Evolutionary conservation across 2,113 vertebrate genomes (phyloP).

Genomic region (Prunella fulvescens): DNA sequence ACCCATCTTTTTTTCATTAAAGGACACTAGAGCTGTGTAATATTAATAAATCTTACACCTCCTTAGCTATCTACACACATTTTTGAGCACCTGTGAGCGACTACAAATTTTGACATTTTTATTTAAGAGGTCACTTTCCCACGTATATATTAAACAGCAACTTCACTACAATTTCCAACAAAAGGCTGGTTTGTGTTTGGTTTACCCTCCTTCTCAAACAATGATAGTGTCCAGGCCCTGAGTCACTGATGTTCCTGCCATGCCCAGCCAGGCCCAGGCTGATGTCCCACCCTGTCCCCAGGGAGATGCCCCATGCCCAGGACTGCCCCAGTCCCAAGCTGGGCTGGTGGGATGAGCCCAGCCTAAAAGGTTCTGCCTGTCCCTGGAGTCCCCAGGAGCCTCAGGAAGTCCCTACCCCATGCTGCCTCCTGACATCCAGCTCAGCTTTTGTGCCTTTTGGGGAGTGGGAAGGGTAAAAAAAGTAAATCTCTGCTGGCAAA

Average conservation of each 20-base stretch:
- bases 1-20: neutral
- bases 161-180: rapidly evolving
- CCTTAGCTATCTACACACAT: neutral
- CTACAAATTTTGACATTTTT: neutral
- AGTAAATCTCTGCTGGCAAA: neutral
- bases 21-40: neutral
- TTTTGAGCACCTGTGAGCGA: neutral
- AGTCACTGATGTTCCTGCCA: neutral
- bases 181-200: neutral
- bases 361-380: neutral
- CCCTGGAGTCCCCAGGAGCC: neutral
- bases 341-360: neutral
- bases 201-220: neutral
- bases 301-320: rapidly evolving
- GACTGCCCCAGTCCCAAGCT: rapidly evolving
- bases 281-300: neutral
- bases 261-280: neutral
- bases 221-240: too few species aligned
- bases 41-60: neutral
- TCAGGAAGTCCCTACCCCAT: rapidly evolving
- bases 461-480: neutral
- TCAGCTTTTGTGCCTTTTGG: neutral
- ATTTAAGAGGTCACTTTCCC: neutral
- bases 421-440: neutral
- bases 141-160: neutral